Evolutionary conservation across 92 coral and sea anemone species (phyloP).

Genomic region (Siderastrea siderea): DNA sequence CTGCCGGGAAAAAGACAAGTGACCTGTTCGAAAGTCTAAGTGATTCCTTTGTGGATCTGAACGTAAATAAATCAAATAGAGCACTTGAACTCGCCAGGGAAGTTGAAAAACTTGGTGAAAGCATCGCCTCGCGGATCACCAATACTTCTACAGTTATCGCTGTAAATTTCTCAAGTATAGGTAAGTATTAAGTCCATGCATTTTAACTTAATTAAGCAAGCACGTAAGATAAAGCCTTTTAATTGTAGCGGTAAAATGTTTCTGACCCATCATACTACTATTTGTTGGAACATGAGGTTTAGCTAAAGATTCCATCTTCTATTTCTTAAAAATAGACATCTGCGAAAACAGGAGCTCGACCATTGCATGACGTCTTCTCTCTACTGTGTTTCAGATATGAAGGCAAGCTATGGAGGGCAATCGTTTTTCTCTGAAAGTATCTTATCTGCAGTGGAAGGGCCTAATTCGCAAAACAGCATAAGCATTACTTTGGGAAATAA

Average conservation of each 20-base stretch:
- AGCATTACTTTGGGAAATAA: neutral
- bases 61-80: slow-evolving; percentile 18
- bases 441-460: neutral
- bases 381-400: slow-evolving; percentile 23
- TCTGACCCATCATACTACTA: too few species aligned
- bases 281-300: too few species aligned
- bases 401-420: slow-evolving; percentile 27
- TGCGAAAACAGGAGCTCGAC: neutral
- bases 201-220: neutral
- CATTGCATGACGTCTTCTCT: neutral
- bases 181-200: neutral
- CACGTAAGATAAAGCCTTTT: too few species aligned
- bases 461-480: slow-evolving; percentile 2
- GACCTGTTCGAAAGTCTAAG: slow-evolving; percentile 20
- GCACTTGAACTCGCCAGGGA: slow-evolving; percentile 64
- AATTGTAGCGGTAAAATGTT: too few species aligned
- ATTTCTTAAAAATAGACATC: neutral
- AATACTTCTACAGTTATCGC: slow-evolving; percentile 37
- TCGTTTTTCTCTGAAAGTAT: neutral
- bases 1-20: slow-evolving; percentile 66
- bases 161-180: slow-evolving; percentile 55
- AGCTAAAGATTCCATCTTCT: neutral
- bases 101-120: slow-evolving; percentile 75
- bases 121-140: slow-evolving; percentile 60
- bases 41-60: neutral